Evolutionary conservation across 2,888 invertebrate species (phyloP).

Genomic region (Agriopis marginaria): DNA sequence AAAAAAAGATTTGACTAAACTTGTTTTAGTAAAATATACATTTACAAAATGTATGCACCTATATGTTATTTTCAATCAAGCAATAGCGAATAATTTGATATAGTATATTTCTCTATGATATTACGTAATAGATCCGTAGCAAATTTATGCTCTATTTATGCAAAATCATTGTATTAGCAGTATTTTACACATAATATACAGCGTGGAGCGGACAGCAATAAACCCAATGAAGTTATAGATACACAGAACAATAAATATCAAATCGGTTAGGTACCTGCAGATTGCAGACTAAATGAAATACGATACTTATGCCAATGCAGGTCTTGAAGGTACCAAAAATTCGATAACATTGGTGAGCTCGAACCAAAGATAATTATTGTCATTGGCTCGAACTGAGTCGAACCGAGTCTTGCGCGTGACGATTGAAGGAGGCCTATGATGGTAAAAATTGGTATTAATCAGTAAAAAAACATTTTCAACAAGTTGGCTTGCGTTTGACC

Average conservation of each 20-base stretch:
- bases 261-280: slow-evolving; percentile 8
- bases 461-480: too few relatives aligned
- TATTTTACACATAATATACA: slow-evolving; percentile 9
- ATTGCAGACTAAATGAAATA: slow-evolving; percentile 15
- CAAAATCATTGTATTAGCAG: slow-evolving; percentile 7
- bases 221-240: slow-evolving; percentile 17
- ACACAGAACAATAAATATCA: slow-evolving; percentile 12
- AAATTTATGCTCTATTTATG: slow-evolving; percentile 3
- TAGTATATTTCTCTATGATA: too few relatives aligned
- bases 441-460: too few relatives aligned
- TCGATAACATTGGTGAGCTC: too few relatives aligned
- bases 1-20: too few relatives aligned
- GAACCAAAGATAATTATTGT: too few relatives aligned
- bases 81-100: not conserved
- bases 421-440: too few relatives aligned
- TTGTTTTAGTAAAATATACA: too few relatives aligned
- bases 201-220: slow-evolving; percentile 1
- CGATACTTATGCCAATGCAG: not conserved
- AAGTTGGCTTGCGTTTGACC: too few relatives aligned
- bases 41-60: too few relatives aligned
- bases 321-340: not conserved
- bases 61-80: not conserved
- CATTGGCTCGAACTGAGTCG: too few relatives aligned
- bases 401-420: too few relatives aligned
- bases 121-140: not conserved